Conservation (phyloP, 2,797 vertebrate genomes). For the Melanotaenia nigrans region DNA sequence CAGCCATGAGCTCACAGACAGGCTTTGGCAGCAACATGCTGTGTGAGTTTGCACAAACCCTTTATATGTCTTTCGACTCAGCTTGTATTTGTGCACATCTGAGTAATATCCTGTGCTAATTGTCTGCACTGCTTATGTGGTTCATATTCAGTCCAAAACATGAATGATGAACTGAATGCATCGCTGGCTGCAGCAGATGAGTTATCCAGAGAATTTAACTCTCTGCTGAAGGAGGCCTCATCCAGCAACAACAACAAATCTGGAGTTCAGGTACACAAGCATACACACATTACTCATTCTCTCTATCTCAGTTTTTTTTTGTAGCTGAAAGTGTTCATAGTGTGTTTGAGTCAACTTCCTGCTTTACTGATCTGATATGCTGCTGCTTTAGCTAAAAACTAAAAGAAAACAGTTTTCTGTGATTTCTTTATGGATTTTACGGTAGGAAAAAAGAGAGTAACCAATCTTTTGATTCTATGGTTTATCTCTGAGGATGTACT, state of each 20-base stretch:
- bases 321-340: neutral
- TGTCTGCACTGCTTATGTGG: constrained; percentile 24
- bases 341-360: too few species aligned
- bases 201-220: constrained; percentile 87
- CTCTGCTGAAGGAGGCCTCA: constrained; percentile 80
- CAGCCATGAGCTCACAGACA: constrained; percentile 76
- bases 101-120: constrained; percentile 18
- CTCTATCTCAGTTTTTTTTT: constrained; percentile 1
- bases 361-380: too few species aligned
- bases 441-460: too few species aligned
- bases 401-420: too few species aligned
- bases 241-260: constrained; percentile 7
- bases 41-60: constrained; percentile 72
- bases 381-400: too few species aligned
- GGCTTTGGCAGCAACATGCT: constrained; percentile 71
- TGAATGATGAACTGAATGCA: constrained; percentile 89
- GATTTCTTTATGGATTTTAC: too few species aligned
- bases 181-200: constrained; percentile 90
- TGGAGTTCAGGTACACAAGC: constrained; percentile 55
- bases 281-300: neutral
- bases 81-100: neutral
- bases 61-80: constrained; percentile 4
- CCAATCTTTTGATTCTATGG: too few species aligned
- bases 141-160: constrained; percentile 81
- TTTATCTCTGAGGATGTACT: too few species aligned